Evolutionary conservation across 1,140 invertebrate species (phyloP).

Genomic region (Oncopodura yosiiana): DNA sequence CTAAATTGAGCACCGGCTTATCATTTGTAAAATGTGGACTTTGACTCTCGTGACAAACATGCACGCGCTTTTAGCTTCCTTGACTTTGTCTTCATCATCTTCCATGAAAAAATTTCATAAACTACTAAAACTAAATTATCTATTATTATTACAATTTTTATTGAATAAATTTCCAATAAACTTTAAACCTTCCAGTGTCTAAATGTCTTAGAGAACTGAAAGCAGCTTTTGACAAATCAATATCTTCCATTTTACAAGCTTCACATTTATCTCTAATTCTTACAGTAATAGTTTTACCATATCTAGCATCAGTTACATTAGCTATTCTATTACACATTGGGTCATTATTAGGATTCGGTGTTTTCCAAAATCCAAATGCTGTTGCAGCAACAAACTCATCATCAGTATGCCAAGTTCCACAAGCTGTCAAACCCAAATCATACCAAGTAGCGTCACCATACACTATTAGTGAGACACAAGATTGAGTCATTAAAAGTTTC

Average conservation of each 20-base stretch:
- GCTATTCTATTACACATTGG: slow-evolving; percentile 1
- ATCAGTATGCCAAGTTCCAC: neutral
- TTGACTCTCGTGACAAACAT: no score
- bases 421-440: slow-evolving; percentile 4
- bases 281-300: neutral
- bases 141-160: no score
- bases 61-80: no score
- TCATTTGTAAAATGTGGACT: no score
- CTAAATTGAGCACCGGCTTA: neutral
- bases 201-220: no score
- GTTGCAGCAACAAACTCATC: slow-evolving; percentile 4
- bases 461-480: neutral
- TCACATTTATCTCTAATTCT: slow-evolving; percentile 12
- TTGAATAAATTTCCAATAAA: no score
- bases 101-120: no score
- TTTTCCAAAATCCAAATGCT: neutral
- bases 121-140: no score
- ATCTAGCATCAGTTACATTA: neutral
- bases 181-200: no score
- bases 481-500: no score
- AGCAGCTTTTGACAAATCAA: slow-evolving; percentile 14
- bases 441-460: slow-evolving; percentile 4
- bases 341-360: slow-evolving; percentile 12
- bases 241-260: slow-evolving; percentile 4
- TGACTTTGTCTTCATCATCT: no score